Base-by-base conservation (phyloP, 2,797 vertebrate genomes). In the Ibycter americanus region DNA sequence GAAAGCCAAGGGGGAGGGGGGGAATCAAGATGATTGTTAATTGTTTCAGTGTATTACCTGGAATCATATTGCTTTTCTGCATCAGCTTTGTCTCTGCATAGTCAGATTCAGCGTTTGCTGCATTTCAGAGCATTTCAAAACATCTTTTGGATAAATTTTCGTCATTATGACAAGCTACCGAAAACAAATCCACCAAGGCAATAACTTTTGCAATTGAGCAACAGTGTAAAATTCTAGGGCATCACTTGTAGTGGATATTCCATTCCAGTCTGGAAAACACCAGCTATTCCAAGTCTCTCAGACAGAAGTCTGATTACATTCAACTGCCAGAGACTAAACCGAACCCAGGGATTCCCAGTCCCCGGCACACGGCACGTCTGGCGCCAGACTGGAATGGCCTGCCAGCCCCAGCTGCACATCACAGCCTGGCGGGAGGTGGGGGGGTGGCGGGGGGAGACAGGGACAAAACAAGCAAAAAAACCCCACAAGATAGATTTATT, bases 311-410 rank as follows among this genome's bases (percentile, higher is more conserved):
- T 51, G 34, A 31, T 21, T 20, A 4, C 32, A 18, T 32, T 27
- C 59, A 59, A 6, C 44, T 59, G 32, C 22, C 27, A 29, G 13
- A 66, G 46, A 32, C 56, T 61, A 25, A 51, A 10, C 38, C 5
- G 18, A 42, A 47, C 49, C 11, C 36, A 25, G 3, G 8, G 31
- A 31, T 52, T 87, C n/a, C 47, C 38, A n/a, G 1, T 11, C 25
- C 63, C 51, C 19, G 2, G 26, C 18, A 9, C 9, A n/a, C 1
- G 9, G 6, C 3, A 2, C 4, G 4, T 54, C n/a, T 44, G 23
- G 21, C 4, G 2, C 13, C 31, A 20, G 54, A 32, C 14, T 12
- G 12, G 11, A 1, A 21, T 1, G 4, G 36, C 7, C 42, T 21
- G 12, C 34, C n/a, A 55, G 72, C 29, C n/a, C 29, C 42, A 19